These are phyloP conservation scores for Dryobota labecula DNA, from an alignment of 2,888 invertebrate genomes.

Conservation along the genomic window DNA sequence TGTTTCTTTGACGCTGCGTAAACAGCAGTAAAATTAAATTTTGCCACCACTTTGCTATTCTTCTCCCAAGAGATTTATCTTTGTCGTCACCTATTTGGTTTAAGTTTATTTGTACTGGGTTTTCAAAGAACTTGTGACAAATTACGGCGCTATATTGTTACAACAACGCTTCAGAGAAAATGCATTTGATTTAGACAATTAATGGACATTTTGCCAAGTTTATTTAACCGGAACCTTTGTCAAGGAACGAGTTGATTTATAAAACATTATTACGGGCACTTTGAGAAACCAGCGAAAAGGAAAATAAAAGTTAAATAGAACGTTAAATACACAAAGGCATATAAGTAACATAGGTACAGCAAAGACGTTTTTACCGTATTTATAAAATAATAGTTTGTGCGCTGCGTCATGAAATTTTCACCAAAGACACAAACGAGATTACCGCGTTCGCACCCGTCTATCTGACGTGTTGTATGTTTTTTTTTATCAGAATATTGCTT, in stretches of 20 bases:
- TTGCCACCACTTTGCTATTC: conserved; percentile 67
- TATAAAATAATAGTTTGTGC: conserved; percentile 36
- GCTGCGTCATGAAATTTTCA: conserved; percentile 61
- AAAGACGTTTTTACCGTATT: conserved; percentile 11
- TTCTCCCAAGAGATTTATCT: conserved; percentile 61
- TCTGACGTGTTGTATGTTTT: conserved; percentile 69
- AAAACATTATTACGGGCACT: conserved; percentile 8
- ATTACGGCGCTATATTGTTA: conserved; percentile 51
- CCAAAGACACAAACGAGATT: conserved; percentile 68
- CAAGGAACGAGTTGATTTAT: conserved; percentile 39
- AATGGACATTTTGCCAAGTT: conserved; percentile 35
- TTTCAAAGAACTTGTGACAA: conserved; percentile 60
- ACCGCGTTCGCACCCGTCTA: conserved; percentile 65
- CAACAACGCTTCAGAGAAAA: conserved; percentile 33
- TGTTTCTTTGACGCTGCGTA: conserved; percentile 67
- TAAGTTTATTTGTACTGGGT: conserved; percentile 67
- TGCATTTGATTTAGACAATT: conserved; percentile 55
- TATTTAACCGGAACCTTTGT: conserved; percentile 23
- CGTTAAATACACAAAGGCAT: conserved; percentile 20
- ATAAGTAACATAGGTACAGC: conserved; percentile 2
- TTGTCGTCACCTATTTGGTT: conserved; percentile 63
- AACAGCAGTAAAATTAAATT: conserved; percentile 76
- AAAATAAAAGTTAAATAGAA: conserved; percentile 29
- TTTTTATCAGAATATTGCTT: conserved; percentile 76
- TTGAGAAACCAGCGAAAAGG: conserved; percentile 3